Base-by-base conservation (phyloP, 2,797 vertebrate genomes). In the Dipus sagitta region DNA sequence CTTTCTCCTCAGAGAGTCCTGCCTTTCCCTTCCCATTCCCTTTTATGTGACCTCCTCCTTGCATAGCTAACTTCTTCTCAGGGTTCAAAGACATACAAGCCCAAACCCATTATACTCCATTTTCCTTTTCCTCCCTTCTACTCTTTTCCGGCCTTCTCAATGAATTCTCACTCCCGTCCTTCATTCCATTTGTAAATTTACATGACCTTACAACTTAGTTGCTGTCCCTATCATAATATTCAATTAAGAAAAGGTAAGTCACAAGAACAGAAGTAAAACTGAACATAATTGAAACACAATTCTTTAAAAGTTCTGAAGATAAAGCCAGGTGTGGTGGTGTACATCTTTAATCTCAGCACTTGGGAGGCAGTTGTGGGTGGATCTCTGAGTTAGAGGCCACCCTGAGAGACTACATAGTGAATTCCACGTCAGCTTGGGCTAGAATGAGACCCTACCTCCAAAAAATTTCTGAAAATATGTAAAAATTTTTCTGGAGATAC, bases 251-350 rank as follows among this genome's bases (percentile, higher is more conserved):
- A 76, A 90, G 26, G 34, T 18, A 90, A 93, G 67, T 24, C 38
- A 38, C 34, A 88, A 64, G 13, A 75, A 80, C 30, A 38, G 32
- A 86, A 75, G 60, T 34, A 72, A 96, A 93, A 89, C 20, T n/a
- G 21, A 91, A 91, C 20, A 64, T 60, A 86, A 94, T 6, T 30
- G 52, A 74, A 94, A 94, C 60, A 5, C 21, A 11, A 91, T 30
- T 88, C 68, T 83, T 34, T 76, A 64, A 71, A 96, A 86, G 18
- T 79, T 96, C 52, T 85, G 38, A 75, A 94, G 80, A 86, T 90
- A 85, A 47, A 47, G 47, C 47, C 47, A 1, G 47, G 47, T 11
- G 11, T 47, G 11, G 47, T 47, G 47, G 11, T 11, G 9, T 11
- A 47, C 47, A 47, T 47, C 47, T 47, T 47, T 10, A 47, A 47